These are phyloP conservation scores for Pocota personata DNA, from an alignment of 2,888 invertebrate species.

Conservation along the genomic window DNA sequence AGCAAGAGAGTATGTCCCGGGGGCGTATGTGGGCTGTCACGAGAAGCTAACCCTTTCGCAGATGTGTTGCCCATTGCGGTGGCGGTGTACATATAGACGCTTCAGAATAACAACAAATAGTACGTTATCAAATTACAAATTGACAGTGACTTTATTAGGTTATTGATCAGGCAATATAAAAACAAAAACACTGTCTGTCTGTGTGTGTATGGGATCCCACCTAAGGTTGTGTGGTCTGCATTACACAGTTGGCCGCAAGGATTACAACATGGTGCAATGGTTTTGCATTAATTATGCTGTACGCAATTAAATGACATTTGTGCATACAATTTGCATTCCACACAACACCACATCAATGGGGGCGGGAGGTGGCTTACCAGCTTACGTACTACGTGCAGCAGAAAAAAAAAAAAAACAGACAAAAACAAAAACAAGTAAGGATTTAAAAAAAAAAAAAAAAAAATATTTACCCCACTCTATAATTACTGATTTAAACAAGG, in stretches of 20 bases:
- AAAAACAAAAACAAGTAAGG: neutral
- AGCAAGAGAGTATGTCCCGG: neutral
- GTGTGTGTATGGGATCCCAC: neutral
- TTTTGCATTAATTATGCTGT: slow-evolving; percentile 51
- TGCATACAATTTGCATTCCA: slow-evolving; percentile 27
- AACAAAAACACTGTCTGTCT: neutral
- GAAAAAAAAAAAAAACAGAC: neutral
- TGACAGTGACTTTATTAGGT: slow-evolving; percentile 61
- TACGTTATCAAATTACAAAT: slow-evolving; percentile 57
- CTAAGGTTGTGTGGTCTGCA: slow-evolving; percentile 39
- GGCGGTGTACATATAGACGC: slow-evolving; percentile 18
- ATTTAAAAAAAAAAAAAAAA: neutral
- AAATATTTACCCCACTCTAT: neutral
- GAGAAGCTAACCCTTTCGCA: slow-evolving; percentile 2
- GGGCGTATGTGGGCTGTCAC: neutral
- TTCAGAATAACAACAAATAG: slow-evolving; percentile 11
- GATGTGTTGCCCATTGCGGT: slow-evolving; percentile 2
- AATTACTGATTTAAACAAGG: slow-evolving; percentile 4
- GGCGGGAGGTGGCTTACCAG: neutral
- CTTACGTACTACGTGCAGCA: neutral
- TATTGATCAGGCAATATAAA: slow-evolving; percentile 40
- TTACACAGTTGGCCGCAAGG: neutral
- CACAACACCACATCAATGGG: neutral
- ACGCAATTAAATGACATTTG: slow-evolving; percentile 57
- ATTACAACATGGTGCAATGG: slow-evolving; percentile 32